Conservation (phyloP, 2,888 invertebrate species). For the Microplitis deprimator region DNA sequence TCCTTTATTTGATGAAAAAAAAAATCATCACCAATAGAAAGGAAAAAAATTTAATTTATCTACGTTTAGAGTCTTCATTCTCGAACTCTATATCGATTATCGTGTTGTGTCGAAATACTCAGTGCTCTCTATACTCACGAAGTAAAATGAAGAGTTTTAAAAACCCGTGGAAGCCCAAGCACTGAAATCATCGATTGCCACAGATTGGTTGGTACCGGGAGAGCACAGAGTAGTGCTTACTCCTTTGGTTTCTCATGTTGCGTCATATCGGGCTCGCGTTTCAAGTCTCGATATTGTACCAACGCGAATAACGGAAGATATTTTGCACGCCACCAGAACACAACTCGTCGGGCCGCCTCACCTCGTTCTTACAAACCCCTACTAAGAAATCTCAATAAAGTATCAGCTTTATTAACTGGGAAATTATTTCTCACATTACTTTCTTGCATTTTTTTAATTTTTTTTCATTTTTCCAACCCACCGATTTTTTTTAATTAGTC, state of each 20-base stretch:
- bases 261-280: slow-evolving; percentile 29
- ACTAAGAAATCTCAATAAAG: slow-evolving; percentile 17
- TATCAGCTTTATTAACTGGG: slow-evolving; percentile 29
- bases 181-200: slow-evolving; percentile 22
- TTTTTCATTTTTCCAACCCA: slow-evolving; percentile 4
- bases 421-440: slow-evolving; percentile 15
- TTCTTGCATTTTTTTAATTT: neutral
- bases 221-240: slow-evolving; percentile 17
- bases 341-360: slow-evolving; percentile 14
- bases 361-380: slow-evolving; percentile 9
- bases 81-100: neutral
- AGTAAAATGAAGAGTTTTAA: neutral
- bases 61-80: neutral
- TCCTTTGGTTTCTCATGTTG: slow-evolving; percentile 31
- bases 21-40: neutral
- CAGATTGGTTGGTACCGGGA: slow-evolving; percentile 18
- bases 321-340: slow-evolving; percentile 20
- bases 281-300: slow-evolving; percentile 33
- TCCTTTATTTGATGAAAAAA: neutral
- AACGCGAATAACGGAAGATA: slow-evolving; percentile 30
- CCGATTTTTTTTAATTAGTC: slow-evolving; percentile 4
- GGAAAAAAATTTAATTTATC: too few species aligned
- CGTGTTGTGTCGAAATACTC: neutral
- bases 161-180: neutral
- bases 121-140: neutral